These are phyloP conservation scores for Australoheros facetus DNA, from an alignment of 2,797 vertebrate species.

Conservation along the genomic window DNA sequence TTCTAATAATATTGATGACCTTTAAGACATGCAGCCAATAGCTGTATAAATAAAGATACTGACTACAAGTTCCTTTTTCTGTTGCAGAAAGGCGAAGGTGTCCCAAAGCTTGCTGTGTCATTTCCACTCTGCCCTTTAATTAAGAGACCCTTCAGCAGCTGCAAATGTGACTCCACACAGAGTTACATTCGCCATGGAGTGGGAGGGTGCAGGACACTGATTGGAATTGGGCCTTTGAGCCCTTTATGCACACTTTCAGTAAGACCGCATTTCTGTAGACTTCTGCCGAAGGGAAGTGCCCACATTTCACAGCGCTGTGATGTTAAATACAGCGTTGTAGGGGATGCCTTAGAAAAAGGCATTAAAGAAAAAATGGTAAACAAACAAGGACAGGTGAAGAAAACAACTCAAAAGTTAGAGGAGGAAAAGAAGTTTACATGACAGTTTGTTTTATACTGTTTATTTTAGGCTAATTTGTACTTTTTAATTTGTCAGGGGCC, in stretches of 20 bases:
- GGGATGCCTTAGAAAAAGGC: not conserved
- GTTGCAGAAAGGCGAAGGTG: not conserved
- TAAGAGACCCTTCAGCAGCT: constrained; percentile 4
- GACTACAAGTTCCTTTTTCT: not conserved
- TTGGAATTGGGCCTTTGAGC: constrained; percentile 3
- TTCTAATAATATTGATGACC: not conserved
- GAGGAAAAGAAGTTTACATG: not conserved
- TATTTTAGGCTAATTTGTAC: not conserved
- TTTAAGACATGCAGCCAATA: not conserved
- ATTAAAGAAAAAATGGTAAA: not conserved
- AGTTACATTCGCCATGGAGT: not conserved
- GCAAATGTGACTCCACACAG: constrained; percentile 8
- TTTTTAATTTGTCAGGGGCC: not conserved
- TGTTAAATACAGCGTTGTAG: not conserved
- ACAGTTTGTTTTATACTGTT: not conserved
- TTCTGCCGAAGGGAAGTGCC: constrained; percentile 1
- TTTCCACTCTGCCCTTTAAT: constrained; percentile 5
- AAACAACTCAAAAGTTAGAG: not conserved
- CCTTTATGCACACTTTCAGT: not conserved
- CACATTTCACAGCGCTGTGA: not conserved
- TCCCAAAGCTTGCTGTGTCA: constrained; percentile 2
- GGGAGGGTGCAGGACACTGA: not conserved
- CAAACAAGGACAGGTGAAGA: not conserved
- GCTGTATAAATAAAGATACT: not conserved
- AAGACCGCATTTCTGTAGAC: not conserved